Evolutionary conservation across 1,140 invertebrate species (phyloP).

Genomic region (Gonioctena quinquepunctata): DNA sequence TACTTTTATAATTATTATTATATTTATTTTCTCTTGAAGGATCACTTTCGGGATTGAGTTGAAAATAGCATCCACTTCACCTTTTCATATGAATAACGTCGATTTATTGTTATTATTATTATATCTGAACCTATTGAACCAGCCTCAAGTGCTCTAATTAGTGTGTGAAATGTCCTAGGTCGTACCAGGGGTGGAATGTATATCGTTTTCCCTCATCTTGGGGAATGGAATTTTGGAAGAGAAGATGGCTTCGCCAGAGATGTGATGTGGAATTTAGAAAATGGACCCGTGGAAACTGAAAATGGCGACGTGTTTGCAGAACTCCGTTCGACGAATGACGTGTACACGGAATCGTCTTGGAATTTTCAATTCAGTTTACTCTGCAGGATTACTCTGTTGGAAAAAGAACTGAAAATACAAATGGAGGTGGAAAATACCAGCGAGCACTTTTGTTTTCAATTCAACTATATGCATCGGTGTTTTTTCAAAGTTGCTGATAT

Average conservation of each 20-base stretch:
- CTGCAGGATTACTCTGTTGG: not conserved
- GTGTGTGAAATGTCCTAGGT: not conserved
- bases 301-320: constrained; percentile 25
- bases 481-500: constrained; percentile 27
- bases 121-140: too few species aligned
- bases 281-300: constrained; percentile 8
- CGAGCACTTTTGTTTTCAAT: constrained; percentile 22
- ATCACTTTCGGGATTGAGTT: too few species aligned
- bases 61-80: too few species aligned
- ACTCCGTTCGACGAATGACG: constrained; percentile 17
- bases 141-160: too few species aligned
- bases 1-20: too few species aligned
- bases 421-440: constrained; percentile 27
- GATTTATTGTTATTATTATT: too few species aligned
- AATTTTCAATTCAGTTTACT: constrained; percentile 29
- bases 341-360: constrained; percentile 35
- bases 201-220: constrained; percentile 33
- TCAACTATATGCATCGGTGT: constrained; percentile 24
- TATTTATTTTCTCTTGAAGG: too few species aligned
- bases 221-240: constrained; percentile 29
- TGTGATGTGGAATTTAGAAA: constrained; percentile 30
- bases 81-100: too few species aligned
- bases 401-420: constrained; percentile 4
- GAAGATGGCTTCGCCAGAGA: constrained; percentile 36
- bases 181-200: constrained; percentile 34